Evolutionary conservation across 2,888 invertebrate species (phyloP).

Genomic region (Chamaedrilus cognettii): DNA sequence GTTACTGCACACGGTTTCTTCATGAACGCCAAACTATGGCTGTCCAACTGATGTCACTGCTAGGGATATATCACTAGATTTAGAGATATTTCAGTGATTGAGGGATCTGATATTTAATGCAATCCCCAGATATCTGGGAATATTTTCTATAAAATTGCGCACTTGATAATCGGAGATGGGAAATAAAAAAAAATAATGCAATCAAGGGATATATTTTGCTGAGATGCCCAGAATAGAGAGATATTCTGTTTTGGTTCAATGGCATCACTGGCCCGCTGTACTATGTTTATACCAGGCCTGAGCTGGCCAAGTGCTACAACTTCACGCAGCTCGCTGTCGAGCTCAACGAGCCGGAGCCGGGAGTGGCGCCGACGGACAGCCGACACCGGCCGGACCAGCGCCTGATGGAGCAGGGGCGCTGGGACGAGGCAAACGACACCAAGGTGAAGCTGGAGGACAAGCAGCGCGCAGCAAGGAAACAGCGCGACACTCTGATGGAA

Average conservation of each 20-base stretch:
- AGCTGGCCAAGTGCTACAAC: slow-evolving; percentile 80
- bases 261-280: neutral
- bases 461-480: slow-evolving; percentile 79
- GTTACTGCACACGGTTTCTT: too few species aligned
- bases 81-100: too few species aligned
- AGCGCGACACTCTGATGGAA: slow-evolving; percentile 68
- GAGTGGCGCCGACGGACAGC: slow-evolving; percentile 93
- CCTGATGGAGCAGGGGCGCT: slow-evolving; percentile 71
- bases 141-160: too few species aligned
- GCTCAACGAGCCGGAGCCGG: slow-evolving; percentile 91
- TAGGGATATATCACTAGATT: too few species aligned
- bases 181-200: neutral
- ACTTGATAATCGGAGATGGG: too few species aligned
- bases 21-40: too few species aligned
- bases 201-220: too few species aligned
- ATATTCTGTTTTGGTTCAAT: too few species aligned
- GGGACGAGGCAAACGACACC: slow-evolving; percentile 76
- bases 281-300: slow-evolving; percentile 65
- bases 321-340: slow-evolving; percentile 95
- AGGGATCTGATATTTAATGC: too few species aligned
- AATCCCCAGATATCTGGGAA: too few species aligned
- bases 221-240: too few species aligned
- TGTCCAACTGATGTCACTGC: too few species aligned
- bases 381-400: slow-evolving; percentile 94
- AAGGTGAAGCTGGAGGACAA: slow-evolving; percentile 87